Conservation (phyloP, 2,888 invertebrate species). For the Nyleta sp. region DNA sequence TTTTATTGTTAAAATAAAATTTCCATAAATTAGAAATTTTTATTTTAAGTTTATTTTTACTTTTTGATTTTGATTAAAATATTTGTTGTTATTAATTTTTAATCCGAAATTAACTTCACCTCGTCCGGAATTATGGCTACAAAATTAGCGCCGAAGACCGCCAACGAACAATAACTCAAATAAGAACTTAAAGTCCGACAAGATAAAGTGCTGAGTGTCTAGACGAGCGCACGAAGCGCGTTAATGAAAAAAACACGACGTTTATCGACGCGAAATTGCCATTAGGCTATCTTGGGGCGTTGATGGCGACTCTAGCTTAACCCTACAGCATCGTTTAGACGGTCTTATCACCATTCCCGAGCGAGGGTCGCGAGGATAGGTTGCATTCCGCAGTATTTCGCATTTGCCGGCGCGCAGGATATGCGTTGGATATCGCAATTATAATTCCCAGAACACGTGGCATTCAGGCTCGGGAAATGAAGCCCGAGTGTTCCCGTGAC, state of each 20-base stretch:
- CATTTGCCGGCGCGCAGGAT: constrained; percentile 74
- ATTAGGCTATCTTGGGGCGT: constrained; percentile 45
- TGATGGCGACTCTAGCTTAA: constrained; percentile 61
- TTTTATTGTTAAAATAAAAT: too few species aligned
- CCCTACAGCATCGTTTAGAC: constrained; percentile 68
- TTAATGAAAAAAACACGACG: constrained; percentile 35
- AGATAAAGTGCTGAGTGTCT: constrained; percentile 13
- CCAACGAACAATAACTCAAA: too few species aligned
- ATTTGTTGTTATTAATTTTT: too few species aligned
- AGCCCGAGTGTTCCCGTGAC: constrained; percentile 73
- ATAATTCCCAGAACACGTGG: constrained; percentile 77
- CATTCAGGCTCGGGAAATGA: constrained; percentile 75
- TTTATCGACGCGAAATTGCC: constrained; percentile 44
- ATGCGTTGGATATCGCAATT: constrained; percentile 78
- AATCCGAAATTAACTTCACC: too few species aligned
- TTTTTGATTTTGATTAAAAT: too few species aligned
- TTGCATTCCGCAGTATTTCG: constrained; percentile 71
- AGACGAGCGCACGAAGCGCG: background rate
- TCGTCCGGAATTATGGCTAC: too few species aligned
- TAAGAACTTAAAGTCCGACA: too few species aligned
- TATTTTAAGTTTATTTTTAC: too few species aligned
- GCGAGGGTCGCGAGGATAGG: constrained; percentile 52
- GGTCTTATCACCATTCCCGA: constrained; percentile 72
- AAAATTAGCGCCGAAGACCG: too few species aligned
- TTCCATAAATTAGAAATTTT: too few species aligned